phyloP scores from a whole-genome alignment of 2,113 vertebrate genomes.

The Ophthalmolycus amberensis region DNA sequence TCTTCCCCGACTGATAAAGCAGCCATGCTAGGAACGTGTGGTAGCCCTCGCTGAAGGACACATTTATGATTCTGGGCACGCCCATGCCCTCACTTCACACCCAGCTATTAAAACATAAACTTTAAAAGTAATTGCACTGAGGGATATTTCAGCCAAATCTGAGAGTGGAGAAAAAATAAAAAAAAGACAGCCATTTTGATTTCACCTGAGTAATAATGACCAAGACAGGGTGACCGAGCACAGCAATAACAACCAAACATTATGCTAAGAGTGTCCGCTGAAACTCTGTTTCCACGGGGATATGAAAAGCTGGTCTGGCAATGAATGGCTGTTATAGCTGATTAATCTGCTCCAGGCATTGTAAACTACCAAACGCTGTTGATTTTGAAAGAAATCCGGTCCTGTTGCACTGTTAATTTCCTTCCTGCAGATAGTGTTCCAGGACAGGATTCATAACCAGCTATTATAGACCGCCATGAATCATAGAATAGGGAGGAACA shows the following conservation, averaged over 20 bases:
- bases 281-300: slow-evolving; percentile 63
- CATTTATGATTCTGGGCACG: slow-evolving; percentile 69
- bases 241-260: slow-evolving; percentile 78
- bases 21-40: slow-evolving; percentile 26
- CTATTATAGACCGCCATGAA: slow-evolving; percentile 55
- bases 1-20: slow-evolving; percentile 56
- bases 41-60: slow-evolving; percentile 69
- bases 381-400: slow-evolving; percentile 46
- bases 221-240: slow-evolving; percentile 71
- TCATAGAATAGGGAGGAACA: slow-evolving; percentile 47
- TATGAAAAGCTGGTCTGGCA: slow-evolving; percentile 64
- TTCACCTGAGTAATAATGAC: slow-evolving; percentile 77
- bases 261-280: slow-evolving; percentile 75
- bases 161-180: slow-evolving; percentile 46
- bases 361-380: slow-evolving; percentile 70
- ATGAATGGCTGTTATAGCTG: slow-evolving; percentile 76
- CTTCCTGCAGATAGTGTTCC: slow-evolving; percentile 45
- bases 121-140: slow-evolving; percentile 77
- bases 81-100: slow-evolving; percentile 58
- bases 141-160: slow-evolving; percentile 69
- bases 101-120: slow-evolving; percentile 76
- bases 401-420: slow-evolving; percentile 62
- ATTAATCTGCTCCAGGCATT: slow-evolving; percentile 77
- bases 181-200: slow-evolving; percentile 71
- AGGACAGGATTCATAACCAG: slow-evolving; percentile 45